phyloP scores from a whole-genome alignment of 2,113 vertebrate genomes.

The Boulengeromyrus knoepffleri region DNA sequence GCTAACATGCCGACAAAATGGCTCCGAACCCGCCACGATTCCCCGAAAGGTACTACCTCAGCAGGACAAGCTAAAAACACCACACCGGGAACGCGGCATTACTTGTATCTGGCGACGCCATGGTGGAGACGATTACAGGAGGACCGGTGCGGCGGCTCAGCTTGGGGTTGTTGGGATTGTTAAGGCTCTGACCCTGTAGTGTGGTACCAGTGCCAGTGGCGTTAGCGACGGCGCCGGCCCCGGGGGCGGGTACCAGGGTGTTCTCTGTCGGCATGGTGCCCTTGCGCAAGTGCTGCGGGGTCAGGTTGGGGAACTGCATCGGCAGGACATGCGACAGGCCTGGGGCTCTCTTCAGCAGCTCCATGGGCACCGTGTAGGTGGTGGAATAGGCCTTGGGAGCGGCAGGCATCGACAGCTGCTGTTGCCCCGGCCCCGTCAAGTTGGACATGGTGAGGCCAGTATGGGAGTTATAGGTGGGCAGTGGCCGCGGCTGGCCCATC shows the following conservation, averaged over 20 bases:
- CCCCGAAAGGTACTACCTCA: background rate
- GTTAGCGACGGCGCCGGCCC: background rate
- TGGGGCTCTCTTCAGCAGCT: conserved; percentile 87
- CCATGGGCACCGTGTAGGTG: conserved; percentile 84
- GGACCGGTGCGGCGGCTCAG: conserved; percentile 85
- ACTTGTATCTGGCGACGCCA: conserved; percentile 90
- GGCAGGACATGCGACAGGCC: conserved; percentile 58
- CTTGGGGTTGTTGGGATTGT: conserved; percentile 62
- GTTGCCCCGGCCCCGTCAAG: conserved; percentile 49
- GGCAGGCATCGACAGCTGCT: conserved; percentile 33
- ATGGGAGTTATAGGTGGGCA: conserved; percentile 58
- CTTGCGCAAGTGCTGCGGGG: conserved; percentile 80
- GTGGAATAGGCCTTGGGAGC: conserved; percentile 79
- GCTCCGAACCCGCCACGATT: background rate
- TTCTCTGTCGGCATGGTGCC: conserved; percentile 51
- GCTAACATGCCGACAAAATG: background rate
- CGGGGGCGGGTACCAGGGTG: conserved; percentile 33
- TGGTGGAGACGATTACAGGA: conserved; percentile 89
- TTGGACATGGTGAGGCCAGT: conserved; percentile 65
- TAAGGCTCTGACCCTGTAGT: conserved; percentile 48
- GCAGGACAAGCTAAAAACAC: background rate
- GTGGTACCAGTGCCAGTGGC: conserved; percentile 25
- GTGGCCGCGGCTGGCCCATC: conserved; percentile 44
- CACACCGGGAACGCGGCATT: conserved; percentile 47
- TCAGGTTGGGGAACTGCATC: conserved; percentile 64